phyloP scores from a whole-genome alignment of 1,140 invertebrate genomes.

The Rhagoletis zephyria region DNA sequence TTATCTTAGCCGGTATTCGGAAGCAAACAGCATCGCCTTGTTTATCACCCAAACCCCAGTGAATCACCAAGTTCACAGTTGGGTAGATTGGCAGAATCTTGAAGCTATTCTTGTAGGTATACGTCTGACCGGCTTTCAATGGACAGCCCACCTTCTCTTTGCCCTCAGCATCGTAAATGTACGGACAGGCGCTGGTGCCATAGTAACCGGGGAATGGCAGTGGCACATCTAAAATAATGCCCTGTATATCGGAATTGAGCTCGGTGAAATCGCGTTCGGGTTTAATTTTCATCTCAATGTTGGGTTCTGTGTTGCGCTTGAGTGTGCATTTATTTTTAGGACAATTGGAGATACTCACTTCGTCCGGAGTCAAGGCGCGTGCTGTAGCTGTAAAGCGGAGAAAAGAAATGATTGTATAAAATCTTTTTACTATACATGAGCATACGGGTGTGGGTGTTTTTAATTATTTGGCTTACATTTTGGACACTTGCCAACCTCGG shows the following conservation, averaged over 20 bases:
- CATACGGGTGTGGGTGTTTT: neutral
- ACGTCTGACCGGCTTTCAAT: conserved; percentile 78
- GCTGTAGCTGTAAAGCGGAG: conserved; percentile 62
- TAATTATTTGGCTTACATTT: conserved; percentile 68
- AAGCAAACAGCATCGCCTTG: conserved; percentile 78
- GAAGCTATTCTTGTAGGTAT: conserved; percentile 81
- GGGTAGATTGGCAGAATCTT: conserved; percentile 80
- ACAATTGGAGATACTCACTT: conserved; percentile 77
- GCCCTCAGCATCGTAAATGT: conserved; percentile 76
- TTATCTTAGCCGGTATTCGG: conserved; percentile 79
- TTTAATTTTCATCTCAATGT: conserved; percentile 76
- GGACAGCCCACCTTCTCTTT: conserved; percentile 78
- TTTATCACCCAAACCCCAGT: conserved; percentile 77
- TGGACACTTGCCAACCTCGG: conserved; percentile 71
- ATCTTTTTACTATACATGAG: neutral
- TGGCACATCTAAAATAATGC: conserved; percentile 76
- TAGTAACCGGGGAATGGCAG: conserved; percentile 85
- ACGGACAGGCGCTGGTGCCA: conserved; percentile 79
- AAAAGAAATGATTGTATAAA: neutral
- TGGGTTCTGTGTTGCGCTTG: conserved; percentile 76
- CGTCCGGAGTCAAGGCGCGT: conserved; percentile 63
- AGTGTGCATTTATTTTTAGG: conserved; percentile 78
- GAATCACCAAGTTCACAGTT: conserved; percentile 77
- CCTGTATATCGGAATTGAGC: conserved; percentile 77
- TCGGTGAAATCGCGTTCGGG: conserved; percentile 75